Base-by-base conservation (phyloP, 2,113 vertebrate genomes). In the Takifugu flavidus region DNA sequence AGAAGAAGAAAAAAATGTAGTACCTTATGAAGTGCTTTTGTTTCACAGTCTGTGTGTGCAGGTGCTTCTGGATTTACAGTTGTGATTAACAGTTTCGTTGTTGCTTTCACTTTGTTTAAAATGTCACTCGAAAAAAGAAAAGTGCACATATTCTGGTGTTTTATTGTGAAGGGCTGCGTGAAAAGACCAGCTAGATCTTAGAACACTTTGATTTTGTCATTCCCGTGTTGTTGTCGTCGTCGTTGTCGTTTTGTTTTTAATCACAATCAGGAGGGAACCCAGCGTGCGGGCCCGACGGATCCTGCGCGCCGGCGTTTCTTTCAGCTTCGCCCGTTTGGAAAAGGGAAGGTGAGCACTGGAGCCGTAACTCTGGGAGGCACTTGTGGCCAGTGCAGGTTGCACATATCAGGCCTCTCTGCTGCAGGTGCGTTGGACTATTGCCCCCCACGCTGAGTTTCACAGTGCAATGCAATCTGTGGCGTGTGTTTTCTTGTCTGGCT, bases 21-120 rank as follows among this genome's bases (percentile, higher is more conserved):
- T 87, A 87, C 77, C 65, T 71, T 47, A 88, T 86, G 29, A 91
- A 91, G 90, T 90, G 91, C 91, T 90, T 89, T 85, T 77, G 75
- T 91, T 90, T 87, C 65, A 81, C 52, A 8, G 77, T 80, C 46
- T 53, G 72, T 86, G 80, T 84, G 83, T 83, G 83, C 80, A 77
- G 67, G 80, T 86, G 87, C 89, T 89, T 77, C 88, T 87, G 78
- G 78, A 78, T 74, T 82, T 85, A 82, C 82, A 77, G 83, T 83
- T 69, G 83, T 83, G 83, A 62, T 85, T 83, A 77, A 71, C 56
- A 45, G 74, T 83, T 88, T 87, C 78, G 59, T 84, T 82, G 74
- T 77, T 73, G 65, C 53, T 56, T 81, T 87, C 72, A 77, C 70
- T 74, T 78, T 77, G 68, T 75, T 58, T 67, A 70, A 47, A 8